phyloP scores from a whole-genome alignment of 30 jellyfish, hydroid and myxozoan genomes.

The Chironex yamaguchii region DNA sequence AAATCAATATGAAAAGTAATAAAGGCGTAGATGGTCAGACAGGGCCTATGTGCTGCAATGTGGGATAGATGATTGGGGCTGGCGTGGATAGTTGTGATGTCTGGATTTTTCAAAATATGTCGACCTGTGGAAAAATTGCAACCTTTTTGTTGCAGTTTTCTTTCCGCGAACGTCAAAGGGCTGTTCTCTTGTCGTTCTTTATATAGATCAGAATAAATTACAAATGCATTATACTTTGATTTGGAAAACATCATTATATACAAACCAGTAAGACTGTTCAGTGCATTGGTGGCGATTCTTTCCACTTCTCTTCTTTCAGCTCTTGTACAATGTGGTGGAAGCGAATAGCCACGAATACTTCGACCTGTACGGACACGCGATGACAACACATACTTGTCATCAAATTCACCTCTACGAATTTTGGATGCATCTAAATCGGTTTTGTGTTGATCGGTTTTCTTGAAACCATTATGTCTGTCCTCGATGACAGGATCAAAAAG shows the following conservation, averaged over 20 bases:
- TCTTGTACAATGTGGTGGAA: slow-evolving; percentile 90
- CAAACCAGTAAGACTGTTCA: slow-evolving; percentile 31
- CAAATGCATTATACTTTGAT: too few relatives aligned
- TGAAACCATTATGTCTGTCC: slow-evolving; percentile 75
- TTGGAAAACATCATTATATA: too few relatives aligned
- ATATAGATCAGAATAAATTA: not conserved
- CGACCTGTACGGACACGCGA: slow-evolving; percentile 87
- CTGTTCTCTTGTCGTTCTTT: slow-evolving; percentile 21
- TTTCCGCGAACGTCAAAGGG: not conserved
- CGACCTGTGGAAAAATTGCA: too few relatives aligned
- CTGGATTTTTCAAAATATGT: too few relatives aligned
- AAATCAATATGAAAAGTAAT: too few relatives aligned
- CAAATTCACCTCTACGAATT: slow-evolving; percentile 72
- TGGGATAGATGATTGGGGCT: too few relatives aligned
- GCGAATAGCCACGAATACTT: slow-evolving; percentile 60
- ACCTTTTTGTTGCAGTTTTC: too few relatives aligned
- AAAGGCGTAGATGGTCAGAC: too few relatives aligned
- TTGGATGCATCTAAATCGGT: slow-evolving; percentile 76
- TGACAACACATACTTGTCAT: slow-evolving; percentile 82
- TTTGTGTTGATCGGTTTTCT: slow-evolving; percentile 75
- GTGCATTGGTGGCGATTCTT: slow-evolving; percentile 22
- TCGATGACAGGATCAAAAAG: slow-evolving; percentile 83
- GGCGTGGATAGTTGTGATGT: too few relatives aligned
- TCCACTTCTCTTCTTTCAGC: slow-evolving; percentile 79
- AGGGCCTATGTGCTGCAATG: too few relatives aligned